Evolutionary conservation across 2,888 invertebrate genomes (phyloP).

Genomic region (Argynnis bischoffii): DNA sequence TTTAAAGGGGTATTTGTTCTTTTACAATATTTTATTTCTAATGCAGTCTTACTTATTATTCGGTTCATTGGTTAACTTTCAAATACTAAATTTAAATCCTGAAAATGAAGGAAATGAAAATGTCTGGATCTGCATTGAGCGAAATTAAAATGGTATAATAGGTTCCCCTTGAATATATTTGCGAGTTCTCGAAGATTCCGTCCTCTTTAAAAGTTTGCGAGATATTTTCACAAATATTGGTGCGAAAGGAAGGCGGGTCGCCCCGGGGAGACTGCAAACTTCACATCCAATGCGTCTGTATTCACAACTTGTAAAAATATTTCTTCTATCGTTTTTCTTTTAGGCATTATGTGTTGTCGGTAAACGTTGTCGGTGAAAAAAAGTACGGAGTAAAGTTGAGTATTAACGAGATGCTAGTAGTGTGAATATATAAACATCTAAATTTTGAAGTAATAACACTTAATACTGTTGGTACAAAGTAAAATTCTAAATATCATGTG

Average conservation of each 20-base stretch:
- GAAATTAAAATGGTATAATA: constrained; percentile 40
- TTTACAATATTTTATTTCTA: background rate
- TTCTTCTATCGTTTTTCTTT: constrained; percentile 60
- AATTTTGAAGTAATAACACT: background rate
- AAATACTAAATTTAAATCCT: constrained; percentile 8
- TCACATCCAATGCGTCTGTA: constrained; percentile 56
- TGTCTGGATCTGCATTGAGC: constrained; percentile 25
- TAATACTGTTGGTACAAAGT: no score
- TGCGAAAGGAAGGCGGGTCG: constrained; percentile 53
- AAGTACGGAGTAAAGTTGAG: constrained; percentile 30
- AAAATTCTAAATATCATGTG: background rate
- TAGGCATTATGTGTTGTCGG: constrained; percentile 42
- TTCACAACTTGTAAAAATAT: constrained; percentile 69
- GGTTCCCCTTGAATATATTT: constrained; percentile 51
- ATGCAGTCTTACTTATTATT: background rate
- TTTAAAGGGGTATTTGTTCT: background rate
- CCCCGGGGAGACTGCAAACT: constrained; percentile 53
- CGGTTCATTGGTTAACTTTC: background rate
- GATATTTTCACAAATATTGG: constrained; percentile 69
- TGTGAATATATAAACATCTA: background rate
- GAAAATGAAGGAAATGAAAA: constrained; percentile 16
- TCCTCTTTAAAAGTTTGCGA: constrained; percentile 60
- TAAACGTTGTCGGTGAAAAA: constrained; percentile 26
- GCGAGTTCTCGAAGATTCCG: constrained; percentile 49
- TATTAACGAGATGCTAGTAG: constrained; percentile 40